These are phyloP conservation scores for Camponotus floridanus DNA, from an alignment of 1,140 invertebrate species.

Conservation along the genomic window DNA sequence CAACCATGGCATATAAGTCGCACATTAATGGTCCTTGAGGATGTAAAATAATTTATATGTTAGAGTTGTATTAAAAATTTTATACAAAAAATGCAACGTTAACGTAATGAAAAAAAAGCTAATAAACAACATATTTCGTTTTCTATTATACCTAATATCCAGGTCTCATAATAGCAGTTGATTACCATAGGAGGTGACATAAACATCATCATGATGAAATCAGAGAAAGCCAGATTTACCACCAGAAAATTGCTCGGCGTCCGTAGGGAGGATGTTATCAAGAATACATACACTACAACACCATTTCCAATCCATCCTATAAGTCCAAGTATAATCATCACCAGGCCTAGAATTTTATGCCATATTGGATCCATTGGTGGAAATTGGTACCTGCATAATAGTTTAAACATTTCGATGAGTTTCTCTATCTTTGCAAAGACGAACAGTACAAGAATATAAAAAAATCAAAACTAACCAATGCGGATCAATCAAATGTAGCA, in stretches of 20 bases:
- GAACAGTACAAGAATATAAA: not conserved
- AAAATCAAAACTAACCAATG: constrained; percentile 87
- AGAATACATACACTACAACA: constrained; percentile 95
- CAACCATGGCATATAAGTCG: constrained; percentile 92
- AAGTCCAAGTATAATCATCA: constrained; percentile 91
- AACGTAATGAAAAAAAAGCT: not conserved
- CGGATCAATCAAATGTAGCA: constrained; percentile 90
- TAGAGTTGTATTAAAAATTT: not conserved
- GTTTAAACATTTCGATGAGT: not conserved
- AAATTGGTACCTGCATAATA: constrained; percentile 86
- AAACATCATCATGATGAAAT: constrained; percentile 95
- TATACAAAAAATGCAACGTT: not conserved
- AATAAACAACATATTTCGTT: not conserved
- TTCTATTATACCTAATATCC: constrained; percentile 89
- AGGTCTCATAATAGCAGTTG: constrained; percentile 95
- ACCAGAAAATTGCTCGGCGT: constrained; percentile 95
- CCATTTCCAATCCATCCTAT: constrained; percentile 92
- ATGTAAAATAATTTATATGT: constrained; percentile 9
- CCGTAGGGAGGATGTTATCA: constrained; percentile 90
- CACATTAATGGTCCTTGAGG: constrained; percentile 89
- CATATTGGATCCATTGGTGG: constrained; percentile 92
- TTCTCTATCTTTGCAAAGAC: not conserved
- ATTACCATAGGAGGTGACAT: constrained; percentile 94
- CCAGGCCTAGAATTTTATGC: constrained; percentile 92
- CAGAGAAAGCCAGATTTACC: constrained; percentile 94